Percentiles rank a stretch among this genome's conserved stretches.
phyloP scores from a whole-genome alignment of 30 jellyfish, hydroid and myxozoan genomes.

The Hydractinia echinata region DNA sequence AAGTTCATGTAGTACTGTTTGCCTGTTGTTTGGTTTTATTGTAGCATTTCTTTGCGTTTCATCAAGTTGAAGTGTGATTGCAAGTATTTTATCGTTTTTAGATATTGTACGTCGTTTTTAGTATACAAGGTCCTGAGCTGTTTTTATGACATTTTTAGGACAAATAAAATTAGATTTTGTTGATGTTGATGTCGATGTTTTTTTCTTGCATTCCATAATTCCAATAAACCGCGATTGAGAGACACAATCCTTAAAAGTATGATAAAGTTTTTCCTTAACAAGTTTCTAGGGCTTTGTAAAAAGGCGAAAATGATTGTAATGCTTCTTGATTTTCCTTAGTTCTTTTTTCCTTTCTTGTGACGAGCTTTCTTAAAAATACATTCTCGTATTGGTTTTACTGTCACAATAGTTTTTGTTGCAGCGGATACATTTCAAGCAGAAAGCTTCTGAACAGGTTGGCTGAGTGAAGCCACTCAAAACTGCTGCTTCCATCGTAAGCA shows the following conservation, averaged over 20 bases:
- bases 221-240: background rate
- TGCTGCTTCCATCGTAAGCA: background rate
- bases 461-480: background rate
- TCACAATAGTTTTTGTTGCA: background rate
- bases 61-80: background rate
- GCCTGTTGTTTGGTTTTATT: conserved; percentile 8
- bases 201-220: background rate
- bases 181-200: background rate
- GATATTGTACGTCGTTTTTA: background rate
- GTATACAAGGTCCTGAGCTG: background rate
- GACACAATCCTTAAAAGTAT: background rate
- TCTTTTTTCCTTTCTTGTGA: too few species aligned
- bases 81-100: background rate
- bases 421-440: background rate
- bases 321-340: background rate
- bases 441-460: background rate
- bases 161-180: too few species aligned
- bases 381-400: too few species aligned
- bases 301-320: background rate
- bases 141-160: too few species aligned
- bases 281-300: background rate
- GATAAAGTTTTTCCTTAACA: background rate
- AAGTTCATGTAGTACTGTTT: background rate
- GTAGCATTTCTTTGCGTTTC: background rate
- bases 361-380: too few species aligned